Evolutionary conservation across 2,113 vertebrate species (phyloP), one percentile per base, ranked within the genome.

Genomic region (Xenus cinereus): DNA sequence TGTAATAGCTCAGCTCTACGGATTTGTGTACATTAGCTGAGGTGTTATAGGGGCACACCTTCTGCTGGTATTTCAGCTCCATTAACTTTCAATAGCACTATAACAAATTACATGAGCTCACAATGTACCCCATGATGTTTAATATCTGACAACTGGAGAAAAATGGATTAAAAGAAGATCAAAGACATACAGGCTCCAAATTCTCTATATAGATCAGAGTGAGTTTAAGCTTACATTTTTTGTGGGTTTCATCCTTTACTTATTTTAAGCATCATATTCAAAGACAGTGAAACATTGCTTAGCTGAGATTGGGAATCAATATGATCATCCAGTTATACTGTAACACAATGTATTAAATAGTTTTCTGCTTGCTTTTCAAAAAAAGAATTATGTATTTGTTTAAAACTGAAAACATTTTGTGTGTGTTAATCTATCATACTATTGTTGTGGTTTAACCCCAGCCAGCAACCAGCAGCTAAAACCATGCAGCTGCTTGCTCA

Each of bases 161-260:
- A 92, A 96, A 53, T 73, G 82, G 85, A 93, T 96, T 96, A 87
- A 82, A 93, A 41, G 24, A 85, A 78, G 62, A 94, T 91, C 78
- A 90, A 85, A 91, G 45, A 37, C 39, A 56, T 64, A 46, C 10
- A 91, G 35, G 30, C 33, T 87, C 5, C 69, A 76, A 85, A 79
- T 39, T 35, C 46, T 63, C 46, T 43, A 7, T 35, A 46, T 8
- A 87, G 60, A 94, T 79, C 48, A 82, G 39, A 69, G 22, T 64
- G 62, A 78, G 33, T 91, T 91, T 93, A 69, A 91, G 57, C 30
- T 72, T 56, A 68, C 66, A 60, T 83, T 60, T 90, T 91, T 92
- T n/a, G 28, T 76, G 32, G 14, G 57, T 79, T 93, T 95, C 50
- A 82, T 60, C 71, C 64, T 76, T 83, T 7, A 37, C 20, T 93